These are phyloP conservation scores for Halocynthia aurantium DNA, from an alignment of 23 tunicate species.

Conservation along the genomic window DNA sequence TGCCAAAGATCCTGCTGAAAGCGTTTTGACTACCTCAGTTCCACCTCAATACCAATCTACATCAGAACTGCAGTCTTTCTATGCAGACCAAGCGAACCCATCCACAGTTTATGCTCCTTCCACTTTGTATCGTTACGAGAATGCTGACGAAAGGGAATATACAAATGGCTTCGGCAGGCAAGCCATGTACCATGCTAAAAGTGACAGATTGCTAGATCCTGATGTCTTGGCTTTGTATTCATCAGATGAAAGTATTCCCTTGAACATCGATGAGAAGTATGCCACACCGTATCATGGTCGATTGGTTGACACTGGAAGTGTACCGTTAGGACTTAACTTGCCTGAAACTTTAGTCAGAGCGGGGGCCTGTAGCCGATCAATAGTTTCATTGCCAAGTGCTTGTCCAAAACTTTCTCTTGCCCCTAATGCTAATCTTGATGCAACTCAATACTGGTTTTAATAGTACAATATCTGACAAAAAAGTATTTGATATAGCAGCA, in stretches of 20 bases:
- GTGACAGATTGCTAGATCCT: constrained; percentile 17
- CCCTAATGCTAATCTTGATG: constrained; percentile 6
- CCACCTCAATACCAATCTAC: not conserved
- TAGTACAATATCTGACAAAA: not conserved
- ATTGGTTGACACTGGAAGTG: constrained; percentile 23
- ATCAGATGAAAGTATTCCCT: constrained; percentile 44
- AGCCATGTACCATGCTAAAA: constrained; percentile 10
- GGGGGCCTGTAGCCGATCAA: constrained; percentile 6
- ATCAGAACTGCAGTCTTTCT: not conserved
- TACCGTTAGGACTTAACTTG: constrained; percentile 17
- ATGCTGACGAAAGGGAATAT: not conserved
- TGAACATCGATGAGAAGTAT: constrained; percentile 18
- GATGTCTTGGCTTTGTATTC: constrained; percentile 30
- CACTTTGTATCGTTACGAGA: constrained; percentile 15
- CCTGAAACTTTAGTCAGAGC: not conserved
- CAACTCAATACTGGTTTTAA: constrained; percentile 19
- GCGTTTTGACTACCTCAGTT: not conserved
- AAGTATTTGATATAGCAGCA: too few relatives aligned
- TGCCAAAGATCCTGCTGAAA: not conserved
- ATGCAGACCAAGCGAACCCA: not conserved
- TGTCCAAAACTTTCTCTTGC: constrained; percentile 5
- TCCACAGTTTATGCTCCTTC: constrained; percentile 18
- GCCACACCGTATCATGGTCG: not conserved
- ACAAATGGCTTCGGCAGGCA: too few relatives aligned
- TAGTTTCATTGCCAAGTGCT: constrained; percentile 7